Base-by-base conservation (phyloP, 2,797 vertebrate genomes). In the Yasuhikotakia modesta region DNA sequence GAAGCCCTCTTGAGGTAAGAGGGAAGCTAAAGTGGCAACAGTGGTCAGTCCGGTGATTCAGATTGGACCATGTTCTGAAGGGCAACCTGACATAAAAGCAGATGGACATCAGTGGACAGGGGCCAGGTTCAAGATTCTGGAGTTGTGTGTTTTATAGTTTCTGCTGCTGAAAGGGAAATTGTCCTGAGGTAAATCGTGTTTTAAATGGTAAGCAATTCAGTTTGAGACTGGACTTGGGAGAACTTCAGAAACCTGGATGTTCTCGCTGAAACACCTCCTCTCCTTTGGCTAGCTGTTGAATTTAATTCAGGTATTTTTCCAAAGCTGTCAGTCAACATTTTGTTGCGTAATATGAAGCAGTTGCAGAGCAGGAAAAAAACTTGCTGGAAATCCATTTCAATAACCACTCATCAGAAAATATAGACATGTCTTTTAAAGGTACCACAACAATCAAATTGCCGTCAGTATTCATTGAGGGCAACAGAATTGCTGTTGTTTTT, bases 161-260 rank as follows among this genome's bases (percentile, higher is more conserved):
- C 78, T 73, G 72, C 87, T 73, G 61, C 77, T 74, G 72, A 83
- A 79, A 85, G 83, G 87, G 81, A 90, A 87, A 87, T 83, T 60
- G 80, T 76, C 81, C 83, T 84, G 66, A 79, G 87, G 85, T 89
- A 87, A 83, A 67, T 57, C 83, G 83, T 84, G 85, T 87, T 90
- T 92, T 87, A 85, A 91, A 85, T 90, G 86, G 79, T 89, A 90
- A 91, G 89, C 88, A 90, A 87, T 92, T 91, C 87, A 84, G 82
- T 88, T 87, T 83, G 83, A 85, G 64, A 52, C 70, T 63, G 14
- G 67, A 78, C 81, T 81, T 71, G n/a, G 79, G 82, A 80, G 74
- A 66, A 68, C 66, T 73, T 82, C 6, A 58, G 72, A 81, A 76
- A 61, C 72, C 55, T 70, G 71, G 66, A 75, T 79, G 66, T 76